Percentiles rank a stretch among this genome's conserved stretches.
Conservation (phyloP, 1,140 invertebrate species). For the Hestina assimilis region DNA sequence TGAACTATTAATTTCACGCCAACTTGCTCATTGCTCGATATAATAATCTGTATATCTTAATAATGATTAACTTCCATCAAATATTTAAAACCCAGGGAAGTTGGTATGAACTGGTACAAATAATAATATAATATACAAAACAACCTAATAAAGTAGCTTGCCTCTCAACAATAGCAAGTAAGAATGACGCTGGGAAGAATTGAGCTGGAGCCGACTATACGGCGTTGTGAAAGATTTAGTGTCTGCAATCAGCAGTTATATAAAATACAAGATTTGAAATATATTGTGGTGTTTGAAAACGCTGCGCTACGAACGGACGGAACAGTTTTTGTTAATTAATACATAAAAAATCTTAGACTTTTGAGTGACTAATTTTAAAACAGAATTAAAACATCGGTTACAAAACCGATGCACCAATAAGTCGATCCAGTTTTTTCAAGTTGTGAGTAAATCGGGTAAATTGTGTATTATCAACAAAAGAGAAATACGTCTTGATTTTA, state of each 20-base stretch:
- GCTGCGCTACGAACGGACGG: slow-evolving; percentile 5
- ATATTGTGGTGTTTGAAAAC: slow-evolving; percentile 15
- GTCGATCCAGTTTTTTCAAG: too few species aligned
- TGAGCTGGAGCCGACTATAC: not conserved
- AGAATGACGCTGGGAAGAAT: slow-evolving; percentile 5
- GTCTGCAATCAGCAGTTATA: slow-evolving; percentile 60
- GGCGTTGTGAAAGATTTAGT: slow-evolving; percentile 55
- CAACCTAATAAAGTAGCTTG: not conserved
- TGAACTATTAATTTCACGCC: too few species aligned
- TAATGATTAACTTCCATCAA: too few species aligned
- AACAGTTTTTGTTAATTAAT: slow-evolving; percentile 20
- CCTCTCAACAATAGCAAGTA: slow-evolving; percentile 12
- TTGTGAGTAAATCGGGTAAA: too few species aligned
- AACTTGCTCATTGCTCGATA: too few species aligned
- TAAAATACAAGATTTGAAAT: slow-evolving; percentile 48
- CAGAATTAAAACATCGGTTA: too few species aligned
- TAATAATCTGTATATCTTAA: too few species aligned
- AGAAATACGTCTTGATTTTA: not conserved
- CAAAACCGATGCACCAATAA: too few species aligned
- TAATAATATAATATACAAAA: too few species aligned
- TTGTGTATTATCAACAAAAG: too few species aligned
- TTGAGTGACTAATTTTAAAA: not conserved
- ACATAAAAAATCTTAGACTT: slow-evolving; percentile 6
- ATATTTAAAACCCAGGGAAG: too few species aligned
- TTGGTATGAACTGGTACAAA: too few species aligned